Conservation (phyloP, 2,113 vertebrate genomes). For the Chaetorhynchus papuensis region DNA sequence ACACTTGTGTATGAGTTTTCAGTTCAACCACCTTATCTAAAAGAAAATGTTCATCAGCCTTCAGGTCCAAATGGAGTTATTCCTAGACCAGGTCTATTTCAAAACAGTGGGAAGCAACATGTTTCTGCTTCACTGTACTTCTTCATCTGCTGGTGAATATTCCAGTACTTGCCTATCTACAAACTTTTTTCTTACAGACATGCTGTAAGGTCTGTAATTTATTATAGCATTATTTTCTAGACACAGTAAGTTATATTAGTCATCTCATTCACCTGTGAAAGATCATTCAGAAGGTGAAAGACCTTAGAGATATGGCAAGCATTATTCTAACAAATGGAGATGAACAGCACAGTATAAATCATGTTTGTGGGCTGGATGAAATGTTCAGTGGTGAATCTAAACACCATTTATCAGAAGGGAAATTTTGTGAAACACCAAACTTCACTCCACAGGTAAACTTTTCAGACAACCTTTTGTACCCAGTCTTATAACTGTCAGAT, state of each 20-base stretch:
- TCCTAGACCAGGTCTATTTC: neutral
- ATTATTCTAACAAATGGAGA: conserved; percentile 50
- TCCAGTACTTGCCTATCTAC: neutral
- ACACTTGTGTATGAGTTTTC: neutral
- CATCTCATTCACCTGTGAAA: conserved; percentile 54
- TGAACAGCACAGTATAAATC: conserved; percentile 56
- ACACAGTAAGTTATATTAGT: conserved; percentile 44
- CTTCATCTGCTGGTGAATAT: neutral
- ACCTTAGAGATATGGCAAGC: conserved; percentile 31
- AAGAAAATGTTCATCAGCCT: neutral
- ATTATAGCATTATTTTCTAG: conserved; percentile 47
- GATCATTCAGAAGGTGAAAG: conserved; percentile 61
- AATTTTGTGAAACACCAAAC: conserved; percentile 51
- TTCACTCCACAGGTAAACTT: conserved; percentile 20
- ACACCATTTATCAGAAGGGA: conserved; percentile 39
- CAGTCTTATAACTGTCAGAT: neutral
- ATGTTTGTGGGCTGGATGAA: conserved; percentile 39
- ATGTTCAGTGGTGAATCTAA: conserved; percentile 34
- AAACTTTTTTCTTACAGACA: neutral
- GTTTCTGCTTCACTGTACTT: neutral
- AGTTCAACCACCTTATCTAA: neutral
- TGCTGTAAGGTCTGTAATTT: conserved; percentile 33
- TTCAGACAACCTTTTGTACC: neutral
- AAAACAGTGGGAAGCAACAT: rapidly evolving
- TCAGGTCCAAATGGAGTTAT: neutral